Conservation (phyloP, 2,113 vertebrate genomes). For the Chloropsis hardwickii region DNA sequence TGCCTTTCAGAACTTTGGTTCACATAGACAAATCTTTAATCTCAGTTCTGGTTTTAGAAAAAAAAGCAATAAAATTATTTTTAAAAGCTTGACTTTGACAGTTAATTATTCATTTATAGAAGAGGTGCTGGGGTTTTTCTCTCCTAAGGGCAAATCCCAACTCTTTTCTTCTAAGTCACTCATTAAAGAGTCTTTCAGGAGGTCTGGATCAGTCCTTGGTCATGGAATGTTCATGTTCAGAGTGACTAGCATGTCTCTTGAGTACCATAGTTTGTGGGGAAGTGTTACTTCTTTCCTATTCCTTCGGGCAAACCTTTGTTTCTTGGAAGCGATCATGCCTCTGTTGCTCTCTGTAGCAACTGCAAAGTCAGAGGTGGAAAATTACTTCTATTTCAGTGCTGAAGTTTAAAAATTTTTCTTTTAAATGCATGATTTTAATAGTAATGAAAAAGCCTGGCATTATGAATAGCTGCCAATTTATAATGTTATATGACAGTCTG, state of each 20-base stretch:
- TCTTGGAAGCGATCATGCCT: background rate
- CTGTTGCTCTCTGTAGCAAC: background rate
- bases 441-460: background rate
- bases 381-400: background rate
- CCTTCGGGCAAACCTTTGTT: background rate
- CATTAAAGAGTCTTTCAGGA: background rate
- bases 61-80: background rate
- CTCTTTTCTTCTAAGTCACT: background rate
- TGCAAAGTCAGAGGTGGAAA: background rate
- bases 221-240: background rate
- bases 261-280: background rate
- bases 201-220: background rate
- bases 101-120: background rate
- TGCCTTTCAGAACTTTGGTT: background rate
- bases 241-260: rapidly evolving
- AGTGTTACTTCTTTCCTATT: background rate
- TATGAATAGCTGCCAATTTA: background rate
- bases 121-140: background rate
- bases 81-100: background rate
- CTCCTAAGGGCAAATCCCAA: background rate
- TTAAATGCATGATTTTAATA: background rate
- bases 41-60: background rate
- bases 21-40: background rate
- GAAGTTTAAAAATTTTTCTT: background rate
- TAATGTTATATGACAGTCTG: background rate